A percentile compares a stretch with the other conserved stretches of the same genome.
Evolutionary conservation across 2,888 invertebrate species (phyloP).

Genomic region (Diachrysia chrysitis): DNA sequence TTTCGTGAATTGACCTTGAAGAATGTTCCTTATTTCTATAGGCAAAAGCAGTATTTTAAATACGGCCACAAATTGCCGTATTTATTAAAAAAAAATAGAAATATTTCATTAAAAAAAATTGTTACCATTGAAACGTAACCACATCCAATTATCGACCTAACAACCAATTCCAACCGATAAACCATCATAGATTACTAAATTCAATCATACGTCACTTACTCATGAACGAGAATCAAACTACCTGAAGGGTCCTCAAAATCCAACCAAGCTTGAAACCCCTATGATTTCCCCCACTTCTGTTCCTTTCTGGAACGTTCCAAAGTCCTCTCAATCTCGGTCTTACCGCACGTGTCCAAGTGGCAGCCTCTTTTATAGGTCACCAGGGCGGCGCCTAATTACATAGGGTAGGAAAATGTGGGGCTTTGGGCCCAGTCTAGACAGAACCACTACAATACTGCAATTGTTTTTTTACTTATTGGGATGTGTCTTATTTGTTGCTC

Average conservation of each 20-base stretch:
- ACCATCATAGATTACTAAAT: too few relatives aligned
- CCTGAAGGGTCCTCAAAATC: neutral
- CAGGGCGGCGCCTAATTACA: slow-evolving; percentile 53
- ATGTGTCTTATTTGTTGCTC: slow-evolving; percentile 7
- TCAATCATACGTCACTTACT: neutral
- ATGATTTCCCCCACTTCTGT: slow-evolving; percentile 5
- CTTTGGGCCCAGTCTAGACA: slow-evolving; percentile 22
- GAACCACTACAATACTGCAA: slow-evolving; percentile 19
- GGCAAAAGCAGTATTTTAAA: too few relatives aligned
- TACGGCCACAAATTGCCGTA: too few relatives aligned
- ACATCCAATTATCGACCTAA: too few relatives aligned
- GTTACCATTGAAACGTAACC: too few relatives aligned
- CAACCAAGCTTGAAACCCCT: neutral
- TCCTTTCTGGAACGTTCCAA: slow-evolving; percentile 19
- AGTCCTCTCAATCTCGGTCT: slow-evolving; percentile 38
- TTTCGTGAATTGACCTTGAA: too few relatives aligned
- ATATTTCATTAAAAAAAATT: too few relatives aligned
- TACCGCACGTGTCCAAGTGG: slow-evolving; percentile 58
- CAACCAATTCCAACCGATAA: too few relatives aligned
- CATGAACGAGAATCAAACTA: neutral
- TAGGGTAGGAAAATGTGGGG: slow-evolving; percentile 19
- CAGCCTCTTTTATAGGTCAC: slow-evolving; percentile 53
- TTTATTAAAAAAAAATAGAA: too few relatives aligned
- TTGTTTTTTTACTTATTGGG: slow-evolving; percentile 10
- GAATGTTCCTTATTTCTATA: too few relatives aligned